Percentiles rank a stretch among this genome's conserved stretches.
These are phyloP conservation scores for Eurystomus glaucurus DNA, from an alignment of 2,797 vertebrate species.

Conservation along the genomic window DNA sequence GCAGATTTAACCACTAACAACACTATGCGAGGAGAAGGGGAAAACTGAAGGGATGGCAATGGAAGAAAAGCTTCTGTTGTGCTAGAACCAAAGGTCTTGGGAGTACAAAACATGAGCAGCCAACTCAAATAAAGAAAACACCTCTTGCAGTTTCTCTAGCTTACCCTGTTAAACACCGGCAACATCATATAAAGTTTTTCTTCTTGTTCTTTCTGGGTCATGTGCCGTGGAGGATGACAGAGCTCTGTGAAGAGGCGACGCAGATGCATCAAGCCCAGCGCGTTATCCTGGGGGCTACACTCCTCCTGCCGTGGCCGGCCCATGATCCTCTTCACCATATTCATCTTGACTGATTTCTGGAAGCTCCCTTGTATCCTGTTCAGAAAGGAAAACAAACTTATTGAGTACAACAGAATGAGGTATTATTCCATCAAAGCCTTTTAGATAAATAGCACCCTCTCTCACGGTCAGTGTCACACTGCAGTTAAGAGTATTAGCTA, in stretches of 20 bases:
- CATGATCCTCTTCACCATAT: constrained; percentile 99
- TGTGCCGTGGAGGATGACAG: constrained; percentile 96
- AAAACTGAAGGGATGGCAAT: background rate
- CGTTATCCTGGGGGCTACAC: constrained; percentile 98
- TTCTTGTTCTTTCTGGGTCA: constrained; percentile 99
- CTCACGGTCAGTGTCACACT: background rate
- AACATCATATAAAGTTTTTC: constrained; percentile 99
- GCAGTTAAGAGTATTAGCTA: background rate
- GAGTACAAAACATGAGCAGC: background rate
- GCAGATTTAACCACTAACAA: background rate
- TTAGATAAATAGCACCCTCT: background rate
- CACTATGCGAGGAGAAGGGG: background rate
- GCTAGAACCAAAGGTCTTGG: background rate
- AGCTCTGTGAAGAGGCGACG: constrained; percentile 97
- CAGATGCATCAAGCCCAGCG: constrained; percentile 96
- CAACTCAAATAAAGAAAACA: background rate
- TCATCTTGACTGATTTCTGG: constrained; percentile 94
- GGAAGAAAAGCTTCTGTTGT: background rate
- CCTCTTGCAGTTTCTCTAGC: background rate
- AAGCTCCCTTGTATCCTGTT: constrained; percentile 87
- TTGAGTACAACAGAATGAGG: background rate
- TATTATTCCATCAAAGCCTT: background rate
- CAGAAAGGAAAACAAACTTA: background rate
- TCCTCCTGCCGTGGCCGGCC: constrained; percentile 97
- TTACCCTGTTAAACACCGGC: constrained; percentile 97